Percentiles rank a stretch among this genome's conserved stretches.
phyloP scores from a whole-genome alignment of 2,888 invertebrate species.

The Buathra laborator region DNA sequence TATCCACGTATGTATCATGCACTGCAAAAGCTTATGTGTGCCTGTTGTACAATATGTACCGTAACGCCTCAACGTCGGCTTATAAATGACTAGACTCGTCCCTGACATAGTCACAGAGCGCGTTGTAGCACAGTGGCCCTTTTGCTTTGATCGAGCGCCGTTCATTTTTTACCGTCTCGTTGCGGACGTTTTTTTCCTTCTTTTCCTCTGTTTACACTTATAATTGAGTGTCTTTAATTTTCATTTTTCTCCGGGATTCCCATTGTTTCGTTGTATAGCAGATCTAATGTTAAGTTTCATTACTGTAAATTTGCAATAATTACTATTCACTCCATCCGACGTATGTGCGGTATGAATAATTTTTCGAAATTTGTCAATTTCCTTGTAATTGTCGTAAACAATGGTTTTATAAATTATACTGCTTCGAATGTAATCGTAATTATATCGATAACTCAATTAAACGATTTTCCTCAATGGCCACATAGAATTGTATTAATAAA shows the following conservation, averaged over 20 bases:
- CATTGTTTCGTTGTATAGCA: neutral
- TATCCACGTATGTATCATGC: neutral
- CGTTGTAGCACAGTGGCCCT: constrained; percentile 63
- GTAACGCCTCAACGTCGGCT: constrained; percentile 49
- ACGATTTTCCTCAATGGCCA: too few relatives aligned
- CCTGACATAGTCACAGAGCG: constrained; percentile 69
- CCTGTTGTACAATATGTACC: constrained; percentile 24
- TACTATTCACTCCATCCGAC: too few relatives aligned
- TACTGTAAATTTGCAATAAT: too few relatives aligned
- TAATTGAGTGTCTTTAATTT: constrained; percentile 14
- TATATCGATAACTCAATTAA: too few relatives aligned
- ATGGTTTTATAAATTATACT: too few relatives aligned
- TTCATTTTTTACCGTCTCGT: constrained; percentile 65
- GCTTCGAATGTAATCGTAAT: too few relatives aligned
- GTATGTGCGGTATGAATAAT: too few relatives aligned
- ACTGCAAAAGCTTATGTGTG: neutral
- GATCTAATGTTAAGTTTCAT: neutral
- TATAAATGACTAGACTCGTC: constrained; percentile 65
- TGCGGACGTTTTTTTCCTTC: constrained; percentile 33
- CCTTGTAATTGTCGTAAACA: too few relatives aligned
- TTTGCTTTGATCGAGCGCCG: constrained; percentile 67
- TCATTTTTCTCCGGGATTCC: constrained; percentile 18
- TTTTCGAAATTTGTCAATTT: too few relatives aligned
- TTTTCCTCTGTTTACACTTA: constrained; percentile 33
- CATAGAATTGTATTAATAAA: too few relatives aligned